phyloP scores from a whole-genome alignment of 2,113 vertebrate genomes.

The Sisor rabdophorus region DNA sequence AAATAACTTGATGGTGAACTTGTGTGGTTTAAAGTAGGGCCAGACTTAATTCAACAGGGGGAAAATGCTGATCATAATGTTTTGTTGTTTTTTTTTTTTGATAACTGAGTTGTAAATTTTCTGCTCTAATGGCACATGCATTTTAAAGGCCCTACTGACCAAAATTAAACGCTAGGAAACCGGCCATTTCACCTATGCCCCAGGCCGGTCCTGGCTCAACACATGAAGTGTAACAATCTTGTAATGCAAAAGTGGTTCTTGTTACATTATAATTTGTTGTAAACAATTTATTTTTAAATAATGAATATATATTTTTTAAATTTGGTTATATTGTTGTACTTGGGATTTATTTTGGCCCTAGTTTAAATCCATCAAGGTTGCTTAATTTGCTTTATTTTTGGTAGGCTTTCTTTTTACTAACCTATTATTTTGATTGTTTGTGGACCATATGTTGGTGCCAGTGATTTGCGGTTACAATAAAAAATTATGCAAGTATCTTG shows the following conservation, averaged over 20 bases:
- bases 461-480: background rate
- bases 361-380: background rate
- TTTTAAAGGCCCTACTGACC: no score
- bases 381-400: background rate
- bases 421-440: background rate
- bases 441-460: background rate
- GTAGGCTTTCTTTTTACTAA: slow-evolving; percentile 6
- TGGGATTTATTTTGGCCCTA: background rate
- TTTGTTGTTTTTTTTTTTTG: no score
- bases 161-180: no score
- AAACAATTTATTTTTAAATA: background rate
- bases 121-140: no score
- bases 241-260: background rate
- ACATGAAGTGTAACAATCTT: background rate
- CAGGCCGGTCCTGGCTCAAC: no score
- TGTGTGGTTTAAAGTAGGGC: slow-evolving; percentile 9
- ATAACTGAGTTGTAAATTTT: no score
- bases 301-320: no score
- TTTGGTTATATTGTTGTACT: background rate
- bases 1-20: slow-evolving; percentile 7
- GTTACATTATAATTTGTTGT: background rate
- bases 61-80: no score
- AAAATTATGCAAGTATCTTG: background rate
- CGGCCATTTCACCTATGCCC: no score
- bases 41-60: background rate